Evolutionary conservation across 2,888 invertebrate genomes (phyloP).

Genomic region (Sphecodes monilicornis): DNA sequence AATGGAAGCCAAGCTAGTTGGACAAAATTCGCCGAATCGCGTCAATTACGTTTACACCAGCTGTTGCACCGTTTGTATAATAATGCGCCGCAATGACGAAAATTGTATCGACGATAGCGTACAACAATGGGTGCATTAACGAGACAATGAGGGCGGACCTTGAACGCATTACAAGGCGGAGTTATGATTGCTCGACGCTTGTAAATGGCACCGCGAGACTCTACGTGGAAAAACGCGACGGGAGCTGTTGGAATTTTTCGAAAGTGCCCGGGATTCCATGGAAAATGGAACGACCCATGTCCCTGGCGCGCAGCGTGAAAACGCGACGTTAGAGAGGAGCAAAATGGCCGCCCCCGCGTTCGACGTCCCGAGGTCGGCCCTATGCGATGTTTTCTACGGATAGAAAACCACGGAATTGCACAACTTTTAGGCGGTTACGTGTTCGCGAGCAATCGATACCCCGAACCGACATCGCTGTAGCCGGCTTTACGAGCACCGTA

Average conservation of each 20-base stretch:
- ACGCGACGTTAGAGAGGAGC: not conserved
- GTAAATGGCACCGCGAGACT: not conserved
- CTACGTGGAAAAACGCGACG: not conserved
- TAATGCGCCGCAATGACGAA: not conserved
- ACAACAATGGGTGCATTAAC: not conserved
- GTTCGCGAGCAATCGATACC: slow-evolving; percentile 20
- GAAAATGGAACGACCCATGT: slow-evolving; percentile 16
- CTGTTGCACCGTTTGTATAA: not conserved
- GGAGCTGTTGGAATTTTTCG: not conserved
- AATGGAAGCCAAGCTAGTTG: not conserved
- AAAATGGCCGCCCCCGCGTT: not conserved
- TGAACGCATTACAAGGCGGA: slow-evolving; percentile 30
- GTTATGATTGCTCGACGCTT: not conserved
- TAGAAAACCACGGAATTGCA: slow-evolving; percentile 54
- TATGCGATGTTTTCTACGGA: slow-evolving; percentile 45
- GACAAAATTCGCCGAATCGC: not conserved
- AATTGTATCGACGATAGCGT: not conserved
- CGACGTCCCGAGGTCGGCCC: slow-evolving; percentile 47
- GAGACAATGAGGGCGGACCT: slow-evolving; percentile 28
- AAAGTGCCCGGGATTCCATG: not conserved
- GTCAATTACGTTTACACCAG: not conserved
- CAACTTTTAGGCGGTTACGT: slow-evolving; percentile 57
- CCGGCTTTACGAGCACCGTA: not conserved
- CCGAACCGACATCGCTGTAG: not conserved
- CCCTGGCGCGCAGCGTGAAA: not conserved